phyloP scores from a whole-genome alignment of 2,888 invertebrate genomes.

The Pristionchus arcanus region DNA sequence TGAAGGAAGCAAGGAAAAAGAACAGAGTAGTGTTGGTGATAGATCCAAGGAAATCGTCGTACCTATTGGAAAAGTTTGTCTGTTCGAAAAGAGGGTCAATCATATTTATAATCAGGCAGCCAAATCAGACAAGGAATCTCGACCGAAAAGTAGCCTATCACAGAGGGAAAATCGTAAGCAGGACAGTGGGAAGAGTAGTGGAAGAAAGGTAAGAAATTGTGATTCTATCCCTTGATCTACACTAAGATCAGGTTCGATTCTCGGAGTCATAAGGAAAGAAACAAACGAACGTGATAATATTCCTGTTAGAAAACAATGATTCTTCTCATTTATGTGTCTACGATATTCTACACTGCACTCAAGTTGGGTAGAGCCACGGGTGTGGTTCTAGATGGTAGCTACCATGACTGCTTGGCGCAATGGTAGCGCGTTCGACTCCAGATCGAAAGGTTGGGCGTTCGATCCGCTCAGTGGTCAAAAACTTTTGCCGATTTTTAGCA shows the following conservation, averaged over 20 bases:
- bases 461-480: constrained; percentile 56
- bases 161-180: constrained; percentile 26
- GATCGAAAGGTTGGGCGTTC: constrained; percentile 57
- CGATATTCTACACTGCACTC: neutral
- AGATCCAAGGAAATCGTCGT: constrained; percentile 17
- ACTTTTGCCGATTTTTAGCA: constrained; percentile 9
- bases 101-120: neutral
- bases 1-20: constrained; percentile 30
- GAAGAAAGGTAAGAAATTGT: constrained; percentile 5
- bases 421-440: constrained; percentile 58
- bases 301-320: constrained; percentile 37
- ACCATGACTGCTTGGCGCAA: constrained; percentile 56
- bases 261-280: constrained; percentile 6
- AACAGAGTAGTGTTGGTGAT: neutral
- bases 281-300: constrained; percentile 17
- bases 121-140: constrained; percentile 18
- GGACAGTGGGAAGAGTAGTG: constrained; percentile 29
- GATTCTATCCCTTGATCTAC: neutral
- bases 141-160: constrained; percentile 15
- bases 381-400: neutral
- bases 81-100: neutral
- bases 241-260: neutral
- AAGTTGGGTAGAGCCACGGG: neutral
- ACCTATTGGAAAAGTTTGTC: constrained; percentile 9
- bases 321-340: constrained; percentile 13